A percentile compares a stretch with the other conserved stretches of the same genome.
Conservation (phyloP, 2,888 invertebrate species). For the Andrena bucephala region DNA sequence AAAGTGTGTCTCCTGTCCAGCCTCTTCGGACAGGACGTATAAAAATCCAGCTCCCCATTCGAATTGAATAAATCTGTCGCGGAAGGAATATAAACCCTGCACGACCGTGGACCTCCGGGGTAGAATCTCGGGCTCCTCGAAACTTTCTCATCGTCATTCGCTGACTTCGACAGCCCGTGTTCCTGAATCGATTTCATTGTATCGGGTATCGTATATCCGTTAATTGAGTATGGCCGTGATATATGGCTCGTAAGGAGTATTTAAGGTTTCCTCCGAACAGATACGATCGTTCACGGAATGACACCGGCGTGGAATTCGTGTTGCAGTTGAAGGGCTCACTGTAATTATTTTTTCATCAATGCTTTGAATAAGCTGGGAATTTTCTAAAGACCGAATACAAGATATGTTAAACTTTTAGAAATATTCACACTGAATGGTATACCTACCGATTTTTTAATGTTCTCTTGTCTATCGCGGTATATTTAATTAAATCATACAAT, state of each 20-base stretch:
- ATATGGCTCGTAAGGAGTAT: constrained; percentile 24
- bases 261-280: constrained; percentile 17
- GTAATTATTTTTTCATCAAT: neutral
- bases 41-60: constrained; percentile 36
- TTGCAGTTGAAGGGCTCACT: neutral
- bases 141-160: constrained; percentile 30
- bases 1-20: constrained; percentile 40
- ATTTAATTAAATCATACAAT: neutral
- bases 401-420: too few species aligned
- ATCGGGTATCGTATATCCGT: constrained; percentile 28
- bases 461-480: neutral
- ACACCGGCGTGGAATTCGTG: constrained; percentile 10
- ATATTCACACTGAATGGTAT: too few species aligned
- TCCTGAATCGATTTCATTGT: constrained; percentile 41
- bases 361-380: neutral
- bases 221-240: constrained; percentile 54
- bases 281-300: constrained; percentile 48
- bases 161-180: constrained; percentile 7
- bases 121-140: constrained; percentile 5
- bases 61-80: constrained; percentile 50
- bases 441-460: neutral
- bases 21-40: constrained; percentile 6
- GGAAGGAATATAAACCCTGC: constrained; percentile 20
- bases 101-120: constrained; percentile 25
- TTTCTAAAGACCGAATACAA: neutral